Evolutionary conservation across 2,888 invertebrate species (phyloP), one percentile per base, ranked within the genome.

Genomic region (Creontiades dilutus): DNA sequence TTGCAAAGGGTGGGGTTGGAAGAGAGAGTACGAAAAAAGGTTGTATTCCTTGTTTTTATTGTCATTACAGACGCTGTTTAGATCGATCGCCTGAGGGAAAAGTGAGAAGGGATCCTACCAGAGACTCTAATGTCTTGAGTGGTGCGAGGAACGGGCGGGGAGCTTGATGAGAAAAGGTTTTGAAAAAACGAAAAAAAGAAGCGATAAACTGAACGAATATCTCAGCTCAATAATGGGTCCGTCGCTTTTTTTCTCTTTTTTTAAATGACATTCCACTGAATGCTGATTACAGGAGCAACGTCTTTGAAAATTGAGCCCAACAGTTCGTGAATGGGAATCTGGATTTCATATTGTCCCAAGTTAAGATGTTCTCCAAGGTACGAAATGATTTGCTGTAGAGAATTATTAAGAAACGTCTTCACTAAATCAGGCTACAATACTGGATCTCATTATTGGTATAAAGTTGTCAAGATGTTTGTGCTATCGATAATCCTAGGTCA

Each of bases 1-100:
- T 3, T 14, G 55, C 3, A 11, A 27, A 11, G 55, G 55, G 27
- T 12, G 55, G 27, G 27, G 19, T 37, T 57, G 52, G 11, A 4
- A 23, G 61, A 68, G 46, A 76, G 48, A n/a, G 27, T 14, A 55
- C 23, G 27, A 78, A 88, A 88, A 87, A 76, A 78, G 55, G 78
- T 88, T 88, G 88, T 88, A 88, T 88, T 78, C 88, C 76, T 88
- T 88, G 88, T 76, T 88, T 88, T 88, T 88, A 88, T 88, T 88
- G 88, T 88, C 88, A 88, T 88, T 78, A 88, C 88, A 52, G 48
- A 27, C 55, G 88, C 88, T 88, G 78, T 88, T 88, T 80, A 88
- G 78, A 88, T 88, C 88, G 88, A 88, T 88, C 88, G 88, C 57
- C 78, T 48, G 88, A 27, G 75, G 75, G 82, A 23, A 19, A 68